Evolutionary conservation across 2,888 invertebrate species (phyloP).

Genomic region (Gordius sp.): DNA sequence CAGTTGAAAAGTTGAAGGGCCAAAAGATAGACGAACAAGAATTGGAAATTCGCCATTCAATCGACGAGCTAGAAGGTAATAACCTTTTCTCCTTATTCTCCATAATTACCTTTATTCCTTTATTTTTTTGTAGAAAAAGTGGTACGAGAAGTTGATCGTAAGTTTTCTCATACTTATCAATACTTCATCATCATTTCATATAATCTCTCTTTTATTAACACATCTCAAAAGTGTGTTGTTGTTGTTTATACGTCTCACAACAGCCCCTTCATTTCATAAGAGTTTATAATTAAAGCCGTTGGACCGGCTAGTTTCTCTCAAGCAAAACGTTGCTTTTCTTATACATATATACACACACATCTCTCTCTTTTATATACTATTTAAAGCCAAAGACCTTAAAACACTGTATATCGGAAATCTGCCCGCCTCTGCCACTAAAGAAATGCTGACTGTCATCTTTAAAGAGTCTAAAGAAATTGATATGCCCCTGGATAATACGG

Average conservation of each 20-base stretch:
- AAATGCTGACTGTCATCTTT: slow-evolving; percentile 15
- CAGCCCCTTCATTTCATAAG: too few species aligned
- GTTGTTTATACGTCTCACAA: too few species aligned
- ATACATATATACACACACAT: neutral
- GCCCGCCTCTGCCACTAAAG: slow-evolving; percentile 15
- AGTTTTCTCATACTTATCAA: too few species aligned
- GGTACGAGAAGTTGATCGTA: neutral
- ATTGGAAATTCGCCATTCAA: neutral
- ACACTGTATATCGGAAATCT: slow-evolving; percentile 13
- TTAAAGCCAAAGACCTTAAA: slow-evolving; percentile 11
- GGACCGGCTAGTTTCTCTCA: too few species aligned
- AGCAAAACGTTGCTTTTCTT: too few species aligned
- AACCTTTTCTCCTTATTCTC: neutral
- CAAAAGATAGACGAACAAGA: neutral
- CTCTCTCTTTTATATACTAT: neutral
- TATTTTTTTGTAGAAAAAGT: neutral
- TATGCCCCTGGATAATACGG: slow-evolving; percentile 10
- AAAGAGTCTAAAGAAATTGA: slow-evolving; percentile 2
- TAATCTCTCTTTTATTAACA: too few species aligned
- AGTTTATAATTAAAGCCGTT: too few species aligned
- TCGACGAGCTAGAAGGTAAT: neutral
- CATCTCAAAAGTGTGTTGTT: too few species aligned
- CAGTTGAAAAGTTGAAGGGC: neutral
- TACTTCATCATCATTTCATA: too few species aligned
- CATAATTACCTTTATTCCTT: neutral